Evolutionary conservation across 2,797 vertebrate species (phyloP).

Genomic region (Forpus xanthops): DNA sequence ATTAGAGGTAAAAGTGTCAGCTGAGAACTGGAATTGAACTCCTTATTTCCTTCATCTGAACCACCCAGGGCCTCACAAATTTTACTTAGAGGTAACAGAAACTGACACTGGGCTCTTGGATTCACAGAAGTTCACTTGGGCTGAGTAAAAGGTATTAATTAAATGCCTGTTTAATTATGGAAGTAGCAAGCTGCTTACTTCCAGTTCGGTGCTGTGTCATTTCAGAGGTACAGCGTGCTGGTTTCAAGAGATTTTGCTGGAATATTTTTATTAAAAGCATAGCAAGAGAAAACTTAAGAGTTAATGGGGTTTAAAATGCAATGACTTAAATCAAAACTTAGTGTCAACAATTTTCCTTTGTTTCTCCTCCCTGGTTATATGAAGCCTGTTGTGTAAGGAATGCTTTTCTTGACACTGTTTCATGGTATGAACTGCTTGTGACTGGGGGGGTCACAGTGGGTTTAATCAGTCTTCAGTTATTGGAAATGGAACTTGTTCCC

Average conservation of each 20-base stretch:
- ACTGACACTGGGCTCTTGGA: not conserved
- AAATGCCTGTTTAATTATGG: not conserved
- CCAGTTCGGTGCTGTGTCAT: not conserved
- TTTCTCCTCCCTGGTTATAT: not conserved
- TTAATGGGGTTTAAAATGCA: not conserved
- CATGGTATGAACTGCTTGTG: not conserved
- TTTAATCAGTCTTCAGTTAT: constrained; percentile 23
- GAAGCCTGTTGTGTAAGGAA: not conserved
- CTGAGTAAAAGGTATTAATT: not conserved
- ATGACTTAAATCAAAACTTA: not conserved
- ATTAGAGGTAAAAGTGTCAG: not conserved
- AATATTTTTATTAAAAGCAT: not conserved
- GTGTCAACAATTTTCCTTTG: not conserved
- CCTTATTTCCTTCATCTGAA: not conserved
- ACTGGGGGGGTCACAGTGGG: not conserved
- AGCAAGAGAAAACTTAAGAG: not conserved
- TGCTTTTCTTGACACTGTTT: not conserved
- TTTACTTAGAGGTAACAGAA: not conserved
- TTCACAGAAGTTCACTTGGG: not conserved
- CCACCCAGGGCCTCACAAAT: not conserved
- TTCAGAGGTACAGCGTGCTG: not conserved
- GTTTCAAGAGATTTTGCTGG: not conserved
- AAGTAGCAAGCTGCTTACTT: not conserved
- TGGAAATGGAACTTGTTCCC: not conserved
- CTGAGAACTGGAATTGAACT: not conserved